phyloP scores from a whole-genome alignment of 2,888 invertebrate species.

The Brachynemurus nebulosus region DNA sequence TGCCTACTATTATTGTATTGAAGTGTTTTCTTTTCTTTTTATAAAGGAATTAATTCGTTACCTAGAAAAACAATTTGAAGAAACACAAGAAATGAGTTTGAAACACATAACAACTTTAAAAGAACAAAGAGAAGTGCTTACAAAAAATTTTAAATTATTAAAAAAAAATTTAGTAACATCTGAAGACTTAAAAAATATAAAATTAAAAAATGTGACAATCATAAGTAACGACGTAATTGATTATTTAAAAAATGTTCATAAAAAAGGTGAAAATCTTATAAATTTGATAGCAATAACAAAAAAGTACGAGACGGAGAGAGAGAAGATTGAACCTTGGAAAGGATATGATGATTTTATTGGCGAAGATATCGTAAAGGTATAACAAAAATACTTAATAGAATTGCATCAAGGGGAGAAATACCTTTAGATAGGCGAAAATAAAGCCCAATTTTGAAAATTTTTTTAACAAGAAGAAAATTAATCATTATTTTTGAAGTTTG shows the following conservation, averaged over 20 bases:
- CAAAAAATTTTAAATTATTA: not conserved
- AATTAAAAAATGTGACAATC: constrained; percentile 21
- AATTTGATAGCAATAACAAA: constrained; percentile 38
- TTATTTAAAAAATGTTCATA: constrained; percentile 30
- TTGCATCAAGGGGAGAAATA: no score
- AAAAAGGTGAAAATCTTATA: constrained; percentile 38
- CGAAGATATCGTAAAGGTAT: no score
- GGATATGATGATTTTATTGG: constrained; percentile 7
- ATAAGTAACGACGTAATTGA: constrained; percentile 31
- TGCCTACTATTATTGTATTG: no score
- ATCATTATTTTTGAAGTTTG: no score
- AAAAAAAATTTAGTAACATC: not conserved
- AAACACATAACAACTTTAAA: not conserved
- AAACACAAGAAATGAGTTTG: not conserved
- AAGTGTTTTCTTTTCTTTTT: no score
- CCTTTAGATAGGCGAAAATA: no score
- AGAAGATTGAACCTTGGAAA: constrained; percentile 33
- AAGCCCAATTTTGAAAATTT: not conserved
- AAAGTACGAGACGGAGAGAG: constrained; percentile 40
- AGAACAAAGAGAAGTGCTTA: not conserved
- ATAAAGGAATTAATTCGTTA: not conserved
- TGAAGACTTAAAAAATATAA: not conserved
- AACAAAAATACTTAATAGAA: no score
- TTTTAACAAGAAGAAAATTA: not conserved
- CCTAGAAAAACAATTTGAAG: not conserved